Evolutionary conservation across 2,888 invertebrate genomes (phyloP).

Genomic region (Plagiodera versicolora): DNA sequence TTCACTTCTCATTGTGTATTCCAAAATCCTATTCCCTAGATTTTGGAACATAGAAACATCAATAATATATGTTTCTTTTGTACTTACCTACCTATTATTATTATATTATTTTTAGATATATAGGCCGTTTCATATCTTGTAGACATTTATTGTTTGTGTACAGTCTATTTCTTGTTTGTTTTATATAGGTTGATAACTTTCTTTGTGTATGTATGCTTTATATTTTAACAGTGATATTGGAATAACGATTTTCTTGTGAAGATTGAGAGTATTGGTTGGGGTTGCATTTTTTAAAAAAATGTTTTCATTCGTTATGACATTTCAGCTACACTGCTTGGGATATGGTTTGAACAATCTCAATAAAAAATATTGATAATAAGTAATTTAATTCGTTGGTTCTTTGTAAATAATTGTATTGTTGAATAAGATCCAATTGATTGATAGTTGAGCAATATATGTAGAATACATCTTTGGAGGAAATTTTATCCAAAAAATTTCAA

Average conservation of each 20-base stretch:
- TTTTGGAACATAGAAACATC: not conserved
- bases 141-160: slow-evolving; percentile 24
- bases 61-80: not conserved
- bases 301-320: no score
- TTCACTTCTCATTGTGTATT: no score
- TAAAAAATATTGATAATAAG: no score
- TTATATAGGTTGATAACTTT: slow-evolving; percentile 25
- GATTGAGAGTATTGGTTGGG: not conserved
- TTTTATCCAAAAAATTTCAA: no score
- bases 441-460: no score
- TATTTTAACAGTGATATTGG: slow-evolving; percentile 3
- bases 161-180: slow-evolving; percentile 30
- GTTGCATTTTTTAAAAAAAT: not conserved
- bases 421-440: no score
- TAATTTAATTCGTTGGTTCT: no score
- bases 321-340: no score
- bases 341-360: no score
- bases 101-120: not conserved
- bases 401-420: no score
- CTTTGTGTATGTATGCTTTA: slow-evolving; percentile 6
- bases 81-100: not conserved
- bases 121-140: slow-evolving; percentile 22
- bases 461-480: no score
- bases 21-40: not conserved
- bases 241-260: not conserved